These are phyloP conservation scores for Tautogolabrus adspersus DNA, from an alignment of 2,113 vertebrate species.

Conservation along the genomic window DNA sequence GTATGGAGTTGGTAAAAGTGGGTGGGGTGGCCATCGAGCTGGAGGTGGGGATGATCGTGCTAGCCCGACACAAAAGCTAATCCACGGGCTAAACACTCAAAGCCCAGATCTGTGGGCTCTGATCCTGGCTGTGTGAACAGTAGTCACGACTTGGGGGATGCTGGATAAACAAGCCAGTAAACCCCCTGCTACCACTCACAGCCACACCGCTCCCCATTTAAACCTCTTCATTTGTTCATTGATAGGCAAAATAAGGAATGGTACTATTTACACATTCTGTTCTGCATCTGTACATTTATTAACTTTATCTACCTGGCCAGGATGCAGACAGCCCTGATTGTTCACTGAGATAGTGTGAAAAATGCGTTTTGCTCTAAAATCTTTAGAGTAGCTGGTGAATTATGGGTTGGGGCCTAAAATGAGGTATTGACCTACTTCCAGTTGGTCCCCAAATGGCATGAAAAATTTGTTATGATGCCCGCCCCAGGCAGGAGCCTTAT, in stretches of 20 bases:
- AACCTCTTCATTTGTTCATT: conserved; percentile 11
- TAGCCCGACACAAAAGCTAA: conserved; percentile 61
- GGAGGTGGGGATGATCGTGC: conserved; percentile 15
- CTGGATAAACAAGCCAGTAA: conserved; percentile 54
- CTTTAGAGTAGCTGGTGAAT: not conserved
- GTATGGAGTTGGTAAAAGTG: not conserved
- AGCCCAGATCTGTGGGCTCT: conserved; percentile 57
- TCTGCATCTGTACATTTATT: not conserved
- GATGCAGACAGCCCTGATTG: not conserved
- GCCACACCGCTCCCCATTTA: conserved; percentile 23
- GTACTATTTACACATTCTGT: not conserved
- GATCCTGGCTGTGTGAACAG: conserved; percentile 62
- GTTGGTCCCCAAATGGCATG: not conserved
- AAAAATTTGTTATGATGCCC: conserved; percentile 11
- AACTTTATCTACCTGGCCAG: not conserved
- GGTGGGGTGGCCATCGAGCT: conserved; percentile 16
- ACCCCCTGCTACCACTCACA: conserved; percentile 10
- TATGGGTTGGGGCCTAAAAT: not conserved
- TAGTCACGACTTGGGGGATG: conserved; percentile 54
- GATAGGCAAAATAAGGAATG: conserved; percentile 1
- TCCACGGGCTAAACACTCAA: conserved; percentile 71
- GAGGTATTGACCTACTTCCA: conserved; percentile 14
- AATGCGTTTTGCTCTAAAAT: not conserved
- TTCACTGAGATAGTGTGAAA: conserved; percentile 3
- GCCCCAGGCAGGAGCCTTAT: conserved; percentile 8